These are phyloP conservation scores for Sturnira hondurensis DNA, from an alignment of 2,113 vertebrate genomes.

Conservation along the genomic window DNA sequence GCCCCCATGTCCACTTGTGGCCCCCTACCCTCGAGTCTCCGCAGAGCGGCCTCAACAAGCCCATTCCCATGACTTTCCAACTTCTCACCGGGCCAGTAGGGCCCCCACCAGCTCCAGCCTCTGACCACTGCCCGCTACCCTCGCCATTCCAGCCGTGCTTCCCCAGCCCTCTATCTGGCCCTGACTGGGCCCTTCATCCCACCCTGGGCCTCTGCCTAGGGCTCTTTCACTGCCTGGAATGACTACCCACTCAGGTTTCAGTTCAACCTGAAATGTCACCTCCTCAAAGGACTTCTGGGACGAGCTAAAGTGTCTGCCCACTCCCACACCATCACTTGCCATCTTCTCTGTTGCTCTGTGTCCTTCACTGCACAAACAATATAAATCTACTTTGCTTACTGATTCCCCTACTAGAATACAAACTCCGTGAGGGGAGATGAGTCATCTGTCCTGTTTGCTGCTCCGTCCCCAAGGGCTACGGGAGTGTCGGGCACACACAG, in stretches of 20 bases:
- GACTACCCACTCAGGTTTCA: not conserved
- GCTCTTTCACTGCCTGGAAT: not conserved
- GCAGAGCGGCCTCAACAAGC: not conserved
- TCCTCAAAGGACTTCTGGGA: not conserved
- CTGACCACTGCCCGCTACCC: not conserved
- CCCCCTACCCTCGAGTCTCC: not conserved
- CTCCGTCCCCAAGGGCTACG: not conserved
- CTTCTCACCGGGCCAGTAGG: not conserved
- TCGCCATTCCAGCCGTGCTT: rapidly evolving
- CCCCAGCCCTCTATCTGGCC: not conserved
- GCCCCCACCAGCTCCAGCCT: not conserved
- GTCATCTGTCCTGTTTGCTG: not conserved
- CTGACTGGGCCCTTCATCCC: not conserved
- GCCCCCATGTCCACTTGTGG: not conserved
- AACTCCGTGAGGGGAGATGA: not conserved
- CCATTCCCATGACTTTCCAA: not conserved
- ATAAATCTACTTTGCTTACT: not conserved
- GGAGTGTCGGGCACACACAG: not conserved
- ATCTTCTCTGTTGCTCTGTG: not conserved
- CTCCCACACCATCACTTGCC: not conserved
- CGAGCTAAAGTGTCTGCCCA: not conserved
- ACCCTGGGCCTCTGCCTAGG: not conserved
- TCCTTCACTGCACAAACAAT: not conserved
- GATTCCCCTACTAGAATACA: not conserved
- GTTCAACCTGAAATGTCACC: not conserved